Evolutionary conservation across 2,888 invertebrate genomes (phyloP), one percentile per base, ranked within the genome.

Genomic region (Xestia xanthographa): DNA sequence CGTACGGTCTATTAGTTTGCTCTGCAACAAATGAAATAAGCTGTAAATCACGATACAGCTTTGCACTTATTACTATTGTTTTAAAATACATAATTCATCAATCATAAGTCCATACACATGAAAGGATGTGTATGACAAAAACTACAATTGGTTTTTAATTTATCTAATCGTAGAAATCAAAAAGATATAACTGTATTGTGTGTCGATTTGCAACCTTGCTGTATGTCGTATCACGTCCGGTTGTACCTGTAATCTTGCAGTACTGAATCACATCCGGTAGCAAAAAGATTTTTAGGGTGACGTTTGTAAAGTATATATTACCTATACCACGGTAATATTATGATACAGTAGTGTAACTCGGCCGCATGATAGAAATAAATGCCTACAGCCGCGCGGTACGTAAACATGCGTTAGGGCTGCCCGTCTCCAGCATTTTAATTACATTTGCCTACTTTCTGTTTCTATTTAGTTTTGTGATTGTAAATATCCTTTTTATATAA

Each of bases 1-100:
- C 34, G 91, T 85, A 53, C 93, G 93, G 66, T 94, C 94, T 84
- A 92, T 88, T 67, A 92, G 84, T 90, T 93, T 93, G 81, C 79
- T 90, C 93, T 93, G 91, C 34, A 92, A 92, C 73, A 90, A 89
- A 76, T 56, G 17, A 48, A 70, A 70, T 22, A 53, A 22, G 9
- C 34, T 67, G 17, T 43, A 17, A 41, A 34, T 29, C 0, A 20
- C 29, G 17, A 9, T 50, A 50, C 6, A 43, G 14, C 12, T 60
- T 58, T 48, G 5, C 9, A 20, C 6, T 58, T 75, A 60, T 38
- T 34, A 17, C 3, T 26, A 26, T 67, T 26, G 38, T 67, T 14
- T 67, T 34, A 26, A 48, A 38, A 68, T 45, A 14, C 34, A 66
- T 66, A 68, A 26, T 45, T 14, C 5, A 20, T 26, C 48, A 34